phyloP scores from a whole-genome alignment of 2,888 invertebrate species.

The Barypeithes pellucidus region DNA sequence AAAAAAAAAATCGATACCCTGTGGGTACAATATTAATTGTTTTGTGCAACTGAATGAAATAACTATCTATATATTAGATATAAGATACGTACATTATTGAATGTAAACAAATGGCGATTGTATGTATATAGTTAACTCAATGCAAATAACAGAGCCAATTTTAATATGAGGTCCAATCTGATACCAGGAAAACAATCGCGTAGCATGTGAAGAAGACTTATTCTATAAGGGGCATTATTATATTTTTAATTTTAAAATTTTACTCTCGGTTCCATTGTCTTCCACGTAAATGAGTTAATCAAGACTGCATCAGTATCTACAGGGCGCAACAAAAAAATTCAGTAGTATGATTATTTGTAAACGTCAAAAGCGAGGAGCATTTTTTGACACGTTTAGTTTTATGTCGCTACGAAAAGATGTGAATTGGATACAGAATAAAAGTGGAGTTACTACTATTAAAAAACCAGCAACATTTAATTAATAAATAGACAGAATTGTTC shows the following conservation, averaged over 20 bases:
- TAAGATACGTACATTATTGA: neutral
- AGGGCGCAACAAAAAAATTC: neutral
- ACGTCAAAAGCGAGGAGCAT: too few relatives aligned
- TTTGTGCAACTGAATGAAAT: neutral
- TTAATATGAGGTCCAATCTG: slow-evolving; percentile 4
- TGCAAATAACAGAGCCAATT: neutral
- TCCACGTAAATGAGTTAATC: slow-evolving; percentile 6
- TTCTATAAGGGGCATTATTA: neutral
- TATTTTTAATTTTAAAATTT: neutral
- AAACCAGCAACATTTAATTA: too few relatives aligned
- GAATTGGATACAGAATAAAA: too few relatives aligned
- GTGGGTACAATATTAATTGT: too few relatives aligned
- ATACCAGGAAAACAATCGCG: neutral
- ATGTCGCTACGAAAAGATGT: too few relatives aligned
- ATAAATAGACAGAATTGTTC: too few relatives aligned
- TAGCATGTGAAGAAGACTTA: neutral
- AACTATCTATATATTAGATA: slow-evolving; percentile 4
- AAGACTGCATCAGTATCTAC: slow-evolving; percentile 3
- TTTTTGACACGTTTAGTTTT: too few relatives aligned
- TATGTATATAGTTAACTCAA: neutral
- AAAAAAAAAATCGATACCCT: too few relatives aligned
- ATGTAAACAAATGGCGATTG: slow-evolving; percentile 11
- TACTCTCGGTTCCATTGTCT: slow-evolving; percentile 1
- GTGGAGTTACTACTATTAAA: too few relatives aligned
- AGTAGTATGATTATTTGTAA: too few relatives aligned